phyloP scores from a whole-genome alignment of 2,113 vertebrate genomes.

The Brachirus orientalis region DNA sequence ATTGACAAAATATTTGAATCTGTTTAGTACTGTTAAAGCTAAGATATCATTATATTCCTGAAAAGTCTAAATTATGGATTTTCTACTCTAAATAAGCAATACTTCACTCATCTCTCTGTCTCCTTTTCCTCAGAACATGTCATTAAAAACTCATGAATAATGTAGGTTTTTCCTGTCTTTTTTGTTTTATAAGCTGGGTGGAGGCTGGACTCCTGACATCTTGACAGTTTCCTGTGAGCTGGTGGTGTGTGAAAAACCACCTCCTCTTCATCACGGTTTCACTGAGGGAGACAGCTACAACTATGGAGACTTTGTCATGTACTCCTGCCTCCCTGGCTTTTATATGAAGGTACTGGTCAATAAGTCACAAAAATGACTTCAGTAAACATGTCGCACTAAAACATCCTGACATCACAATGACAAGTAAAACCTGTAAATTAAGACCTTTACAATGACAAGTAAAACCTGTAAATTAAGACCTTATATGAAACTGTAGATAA shows the following conservation, averaged over 20 bases:
- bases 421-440: too few species aligned
- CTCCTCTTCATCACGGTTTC: constrained; percentile 83
- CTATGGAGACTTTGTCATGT: constrained; percentile 84
- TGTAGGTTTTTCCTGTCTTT: neutral
- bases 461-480: too few species aligned
- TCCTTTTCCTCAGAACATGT: neutral
- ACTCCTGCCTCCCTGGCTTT: constrained; percentile 91
- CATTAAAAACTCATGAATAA: constrained; percentile 14
- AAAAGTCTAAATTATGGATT: too few species aligned
- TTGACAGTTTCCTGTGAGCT: constrained; percentile 85
- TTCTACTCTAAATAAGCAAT: too few species aligned
- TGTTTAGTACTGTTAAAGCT: too few species aligned
- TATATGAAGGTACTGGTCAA: constrained; percentile 85
- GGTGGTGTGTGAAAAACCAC: constrained; percentile 86
- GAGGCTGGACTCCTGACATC: constrained; percentile 88
- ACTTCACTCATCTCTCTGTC: too few species aligned
- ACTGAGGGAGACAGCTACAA: constrained; percentile 83
- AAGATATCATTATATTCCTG: too few species aligned
- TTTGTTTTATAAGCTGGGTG: constrained; percentile 80
- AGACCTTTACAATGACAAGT: neutral
- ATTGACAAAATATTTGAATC: too few species aligned
- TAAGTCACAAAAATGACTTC: neutral
- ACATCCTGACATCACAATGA: neutral
- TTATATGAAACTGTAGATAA: too few species aligned
- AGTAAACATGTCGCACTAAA: too few species aligned